Conservation (phyloP, 2,797 vertebrate genomes). For the Uromys caudimaculatus region DNA sequence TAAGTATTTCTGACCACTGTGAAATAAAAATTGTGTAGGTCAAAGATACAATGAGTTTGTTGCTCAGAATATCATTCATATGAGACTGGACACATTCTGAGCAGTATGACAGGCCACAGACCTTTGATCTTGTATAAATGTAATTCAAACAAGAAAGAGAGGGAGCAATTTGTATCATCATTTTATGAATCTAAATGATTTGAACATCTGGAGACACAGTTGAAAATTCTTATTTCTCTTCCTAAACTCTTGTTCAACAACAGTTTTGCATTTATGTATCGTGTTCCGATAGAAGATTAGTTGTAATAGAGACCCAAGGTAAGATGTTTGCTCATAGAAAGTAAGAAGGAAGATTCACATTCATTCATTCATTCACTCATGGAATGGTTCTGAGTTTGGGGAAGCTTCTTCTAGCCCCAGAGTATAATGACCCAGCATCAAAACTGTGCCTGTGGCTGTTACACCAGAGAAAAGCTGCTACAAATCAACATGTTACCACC, state of each 20-base stretch:
- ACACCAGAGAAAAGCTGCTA: not conserved
- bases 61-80: not conserved
- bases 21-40: not conserved
- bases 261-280: not conserved
- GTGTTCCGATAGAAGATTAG: not conserved
- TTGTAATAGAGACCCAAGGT: not conserved
- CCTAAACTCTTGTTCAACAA: not conserved
- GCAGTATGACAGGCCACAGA: not conserved
- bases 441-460: not conserved
- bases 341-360: not conserved
- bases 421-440: not conserved
- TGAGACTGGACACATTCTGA: not conserved
- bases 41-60: conserved; percentile 7
- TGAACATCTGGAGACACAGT: not conserved
- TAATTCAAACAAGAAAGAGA: not conserved
- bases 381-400: not conserved
- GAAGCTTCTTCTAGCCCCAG: not conserved
- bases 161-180: not conserved
- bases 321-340: not conserved
- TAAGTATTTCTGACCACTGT: not conserved
- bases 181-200: conserved; percentile 13
- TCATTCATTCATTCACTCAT: not conserved
- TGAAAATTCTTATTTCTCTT: not conserved
- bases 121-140: not conserved
- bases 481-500: not conserved